Evolutionary conservation across 2,797 vertebrate species (phyloP).

Genomic region (Xiphophorus birchmanni): DNA sequence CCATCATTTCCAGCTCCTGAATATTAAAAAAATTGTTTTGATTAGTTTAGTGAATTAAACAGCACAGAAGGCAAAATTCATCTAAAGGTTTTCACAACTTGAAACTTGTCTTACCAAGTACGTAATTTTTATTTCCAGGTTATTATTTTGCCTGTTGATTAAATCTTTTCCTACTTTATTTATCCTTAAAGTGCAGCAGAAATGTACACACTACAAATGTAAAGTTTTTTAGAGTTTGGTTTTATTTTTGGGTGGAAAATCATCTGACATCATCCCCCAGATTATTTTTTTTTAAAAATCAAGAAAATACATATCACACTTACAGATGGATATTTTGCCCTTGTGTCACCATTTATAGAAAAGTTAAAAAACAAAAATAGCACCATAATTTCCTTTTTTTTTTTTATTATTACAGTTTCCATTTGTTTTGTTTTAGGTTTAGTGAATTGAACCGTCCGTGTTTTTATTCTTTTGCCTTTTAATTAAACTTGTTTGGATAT

Average conservation of each 20-base stretch:
- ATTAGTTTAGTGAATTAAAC: background rate
- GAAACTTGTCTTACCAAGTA: background rate
- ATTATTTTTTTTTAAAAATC: slow-evolving; percentile 3
- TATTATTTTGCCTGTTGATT: slow-evolving; percentile 1
- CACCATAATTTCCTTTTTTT: background rate
- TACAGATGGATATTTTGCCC: background rate
- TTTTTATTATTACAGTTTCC: background rate
- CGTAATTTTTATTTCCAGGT: background rate
- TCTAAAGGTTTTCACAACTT: background rate
- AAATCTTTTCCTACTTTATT: background rate
- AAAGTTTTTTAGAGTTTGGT: slow-evolving; percentile 5
- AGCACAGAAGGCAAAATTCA: background rate
- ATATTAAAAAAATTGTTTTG: background rate
- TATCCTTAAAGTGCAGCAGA: slow-evolving; percentile 13
- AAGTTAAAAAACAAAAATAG: background rate
- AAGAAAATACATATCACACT: background rate
- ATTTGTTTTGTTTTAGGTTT: background rate
- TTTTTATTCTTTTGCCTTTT: slow-evolving; percentile 1
- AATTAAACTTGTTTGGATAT: background rate
- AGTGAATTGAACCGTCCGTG: no score
- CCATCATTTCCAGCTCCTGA: no score
- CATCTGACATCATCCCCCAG: background rate
- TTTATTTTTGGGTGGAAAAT: background rate
- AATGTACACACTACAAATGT: slow-evolving; percentile 35
- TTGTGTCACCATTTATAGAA: slow-evolving; percentile 4